phyloP scores from a whole-genome alignment of 2,888 invertebrate species.

The Phytoseiulus persimilis region DNA sequence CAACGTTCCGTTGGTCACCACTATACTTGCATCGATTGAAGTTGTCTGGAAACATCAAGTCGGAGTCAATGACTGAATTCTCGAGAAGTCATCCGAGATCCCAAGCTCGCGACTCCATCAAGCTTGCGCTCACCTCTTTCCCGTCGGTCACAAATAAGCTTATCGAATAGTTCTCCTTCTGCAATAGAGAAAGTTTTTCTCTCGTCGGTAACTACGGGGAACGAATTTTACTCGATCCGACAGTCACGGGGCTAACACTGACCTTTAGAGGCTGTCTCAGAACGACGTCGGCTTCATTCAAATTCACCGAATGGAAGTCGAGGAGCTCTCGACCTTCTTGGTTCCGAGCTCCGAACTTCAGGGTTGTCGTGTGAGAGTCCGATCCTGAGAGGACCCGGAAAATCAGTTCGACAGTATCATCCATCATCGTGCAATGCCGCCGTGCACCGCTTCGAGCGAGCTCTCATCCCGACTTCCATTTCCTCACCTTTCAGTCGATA shows the following conservation, averaged over 20 bases:
- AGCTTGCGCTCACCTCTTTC: conserved; percentile 41
- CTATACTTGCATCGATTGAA: conserved; percentile 44
- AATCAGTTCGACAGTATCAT: no score
- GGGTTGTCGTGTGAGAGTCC: conserved; percentile 44
- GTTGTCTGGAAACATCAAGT: conserved; percentile 42
- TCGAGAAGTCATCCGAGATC: no score
- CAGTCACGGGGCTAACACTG: not conserved
- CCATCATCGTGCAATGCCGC: no score
- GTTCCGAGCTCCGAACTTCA: conserved; percentile 44
- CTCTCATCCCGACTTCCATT: not conserved
- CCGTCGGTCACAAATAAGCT: conserved; percentile 46
- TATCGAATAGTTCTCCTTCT: conserved; percentile 43
- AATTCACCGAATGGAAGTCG: conserved; percentile 43
- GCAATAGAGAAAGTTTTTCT: not conserved
- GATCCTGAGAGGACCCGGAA: conserved; percentile 37
- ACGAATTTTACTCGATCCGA: no score
- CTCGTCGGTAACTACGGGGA: no score
- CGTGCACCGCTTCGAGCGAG: no score
- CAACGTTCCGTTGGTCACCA: conserved; percentile 43
- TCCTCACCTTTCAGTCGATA: conserved; percentile 59
- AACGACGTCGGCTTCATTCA: conserved; percentile 45
- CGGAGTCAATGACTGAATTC: not conserved
- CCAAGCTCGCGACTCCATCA: not conserved
- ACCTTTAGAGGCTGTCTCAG: conserved; percentile 43
- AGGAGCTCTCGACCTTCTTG: conserved; percentile 43